These are phyloP conservation scores for human (Homo sapiens) DNA, from an alignment of 2,113 vertebrate genomes.

Conservation along the genomic window GRCh38 chr14:26648001-26648500, in stretches of 20 bases:
- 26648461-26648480: neutral
- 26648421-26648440: neutral
- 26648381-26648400: neutral
- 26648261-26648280: neutral
- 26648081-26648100: neutral
- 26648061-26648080: neutral
- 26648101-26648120: neutral
- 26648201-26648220: neutral
- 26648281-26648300: neutral
- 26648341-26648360: neutral
- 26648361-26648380: neutral
- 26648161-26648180: neutral
- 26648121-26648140: neutral
- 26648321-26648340: neutral
- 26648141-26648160: neutral
- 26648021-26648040: neutral
- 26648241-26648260: neutral
- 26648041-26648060: neutral
- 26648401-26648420: neutral
- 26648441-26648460: neutral
- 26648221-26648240: conserved; percentile 23
- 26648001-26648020: neutral
- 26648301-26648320: neutral
- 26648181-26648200: neutral
- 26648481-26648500: neutral